Evolutionary conservation across 1,140 invertebrate species (phyloP).

Genomic region (Coelopa frigida): DNA sequence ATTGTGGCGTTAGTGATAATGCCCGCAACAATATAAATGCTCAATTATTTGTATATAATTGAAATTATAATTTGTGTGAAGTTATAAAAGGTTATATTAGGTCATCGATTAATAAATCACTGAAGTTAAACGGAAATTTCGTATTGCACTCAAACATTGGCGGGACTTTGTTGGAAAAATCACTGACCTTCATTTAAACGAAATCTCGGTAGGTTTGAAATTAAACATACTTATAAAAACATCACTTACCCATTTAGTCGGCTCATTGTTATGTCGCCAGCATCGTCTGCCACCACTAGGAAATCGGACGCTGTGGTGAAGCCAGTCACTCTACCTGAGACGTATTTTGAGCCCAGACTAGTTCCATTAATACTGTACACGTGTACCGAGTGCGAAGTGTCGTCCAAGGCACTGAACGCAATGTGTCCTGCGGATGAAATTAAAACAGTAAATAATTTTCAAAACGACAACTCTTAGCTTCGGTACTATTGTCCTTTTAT

Average conservation of each 20-base stretch:
- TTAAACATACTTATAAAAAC: neutral
- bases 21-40: too few species aligned
- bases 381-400: conserved; percentile 49
- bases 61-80: too few species aligned
- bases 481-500: too few species aligned
- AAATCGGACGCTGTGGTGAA: conserved; percentile 47
- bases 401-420: conserved; percentile 40
- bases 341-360: conserved; percentile 48
- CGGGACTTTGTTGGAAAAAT: too few species aligned
- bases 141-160: too few species aligned
- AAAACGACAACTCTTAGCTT: too few species aligned
- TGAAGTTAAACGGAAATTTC: too few species aligned
- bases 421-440: conserved; percentile 36
- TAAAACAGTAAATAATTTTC: neutral
- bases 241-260: conserved; percentile 43
- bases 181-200: too few species aligned
- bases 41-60: too few species aligned
- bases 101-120: too few species aligned
- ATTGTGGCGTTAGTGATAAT: too few species aligned
- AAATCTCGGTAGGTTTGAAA: neutral
- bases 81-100: too few species aligned
- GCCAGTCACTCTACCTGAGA: conserved; percentile 48
- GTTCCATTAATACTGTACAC: conserved; percentile 57
- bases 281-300: conserved; percentile 49
- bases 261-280: conserved; percentile 53